Evolutionary conservation across 2,888 invertebrate genomes (phyloP), one percentile per base, ranked within the genome.

Genomic region (Cephus rjabovi): DNA sequence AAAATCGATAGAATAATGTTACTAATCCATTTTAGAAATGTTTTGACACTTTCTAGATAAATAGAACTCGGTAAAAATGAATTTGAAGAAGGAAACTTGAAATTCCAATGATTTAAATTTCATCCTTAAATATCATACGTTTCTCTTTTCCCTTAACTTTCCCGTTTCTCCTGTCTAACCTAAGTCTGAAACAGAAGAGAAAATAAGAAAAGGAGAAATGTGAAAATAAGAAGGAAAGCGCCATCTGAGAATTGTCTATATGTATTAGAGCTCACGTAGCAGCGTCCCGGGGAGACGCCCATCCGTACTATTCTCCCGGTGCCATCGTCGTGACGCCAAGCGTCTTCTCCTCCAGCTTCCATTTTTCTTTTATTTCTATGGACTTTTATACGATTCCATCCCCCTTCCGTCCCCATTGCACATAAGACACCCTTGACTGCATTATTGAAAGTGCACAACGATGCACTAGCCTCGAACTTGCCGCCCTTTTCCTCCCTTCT

Each of bases 371-470:
- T 69, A 30, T 75, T 69, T 30, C 33, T 35, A 40, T 37, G 56
- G 56, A 56, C 74, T 40, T 74, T 74, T 74, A 34, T 40, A 33
- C 73, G 33, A 73, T 76, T 76, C 6, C 71, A 76, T 73, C 68
- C 68, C 23, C 40, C 33, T n/a, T 75, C 33, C 40, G 12, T 4
- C 15, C 34, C 68, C 56, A 56, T 56, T 56, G 9, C 56, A 56
- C 56, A 56, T 56, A 56, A 56, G 56, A 56, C 23, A 56, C 56
- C 56, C 56, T 56, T 56, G 56, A 56, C 56, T 56, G 56, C 56
- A 56, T 56, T 56, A 56, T 56, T 56, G 56, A 56, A 56, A 56
- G 56, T 56, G 56, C 56, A 23, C 56, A 56, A 56, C 56, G 56
- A 23, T 56, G 56, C 56, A 23, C 56, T 6, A 9, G 56, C 9